Evolutionary conservation across 2,113 vertebrate species (phyloP), one percentile per base, ranked within the genome.

Genomic region (Peromyscus maniculatus): DNA sequence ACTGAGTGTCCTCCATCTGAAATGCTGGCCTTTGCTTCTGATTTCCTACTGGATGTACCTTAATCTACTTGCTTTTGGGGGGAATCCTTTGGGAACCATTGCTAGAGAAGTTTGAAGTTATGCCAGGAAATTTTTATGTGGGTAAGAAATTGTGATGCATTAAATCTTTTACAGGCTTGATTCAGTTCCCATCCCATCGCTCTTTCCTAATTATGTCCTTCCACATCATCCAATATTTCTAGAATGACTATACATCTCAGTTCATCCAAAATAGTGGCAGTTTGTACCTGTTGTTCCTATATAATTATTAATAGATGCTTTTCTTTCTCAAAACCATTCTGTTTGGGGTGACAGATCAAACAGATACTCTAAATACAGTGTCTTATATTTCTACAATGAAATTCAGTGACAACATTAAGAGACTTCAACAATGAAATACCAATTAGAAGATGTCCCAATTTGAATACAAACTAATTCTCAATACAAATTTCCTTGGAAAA

Each of bases 401-500:
- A 97, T 59, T 90, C 92, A 91, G 46, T 52, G 83, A 82, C 71
- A 78, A 78, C 2, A 7, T 91, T 93, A 87, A 95, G 43, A 83
- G 62, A 79, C n/a, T 90, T 69, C 13, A 79, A 55, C 55, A 96
- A 84, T 75, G 94, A 95, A 96, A 97, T 84, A 66, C 69, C 74
- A 84, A 77, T 91, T 95, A 93, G 1, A 75, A 79, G 52, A 77
- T 86, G 77, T 71, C 80, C 69, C 7, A 52, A 87, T 88, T 86
- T 92, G 43, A 96, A 46, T 93, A 93, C 36, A 84, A 71, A 67
- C 26, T 21, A 49, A 49, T 91, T 92, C 43, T 95, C 75, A 55
- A 71, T 17, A 52, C 52, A 24, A 97, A 80, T 92, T 95, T 97
- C 95, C 96, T 84, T 24, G 71, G 13, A 69, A 86, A 83, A 95